These are phyloP conservation scores for Boulengeromyrus knoepffleri DNA, from an alignment of 2,113 vertebrate species.

Conservation along the genomic window DNA sequence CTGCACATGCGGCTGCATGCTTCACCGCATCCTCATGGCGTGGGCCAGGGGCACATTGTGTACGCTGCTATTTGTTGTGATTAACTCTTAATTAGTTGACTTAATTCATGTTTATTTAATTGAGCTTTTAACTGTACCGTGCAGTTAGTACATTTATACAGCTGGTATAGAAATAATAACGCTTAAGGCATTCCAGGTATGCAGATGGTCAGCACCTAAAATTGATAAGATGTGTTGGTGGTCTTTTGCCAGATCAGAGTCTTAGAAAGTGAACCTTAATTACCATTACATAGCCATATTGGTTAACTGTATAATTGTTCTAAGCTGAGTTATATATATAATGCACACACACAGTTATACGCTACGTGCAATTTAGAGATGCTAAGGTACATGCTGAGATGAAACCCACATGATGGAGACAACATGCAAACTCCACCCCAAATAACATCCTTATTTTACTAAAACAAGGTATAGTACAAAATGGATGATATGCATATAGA, in stretches of 20 bases:
- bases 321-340: not conserved
- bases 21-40: not conserved
- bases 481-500: not conserved
- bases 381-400: not conserved
- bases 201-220: not conserved
- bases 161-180: not conserved
- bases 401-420: not conserved
- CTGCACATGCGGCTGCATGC: not conserved
- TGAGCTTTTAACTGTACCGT: not conserved
- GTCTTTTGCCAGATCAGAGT: not conserved
- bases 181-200: not conserved
- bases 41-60: constrained; percentile 9
- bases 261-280: not conserved
- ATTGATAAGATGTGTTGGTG: not conserved
- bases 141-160: not conserved
- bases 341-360: not conserved
- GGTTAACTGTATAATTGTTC: not conserved
- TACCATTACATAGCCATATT: not conserved
- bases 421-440: not conserved
- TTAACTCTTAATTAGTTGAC: not conserved
- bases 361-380: not conserved
- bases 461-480: not conserved
- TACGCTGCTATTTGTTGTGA: constrained; percentile 27
- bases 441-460: not conserved
- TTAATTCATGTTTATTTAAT: not conserved